phyloP scores from a whole-genome alignment of 2,113 vertebrate species.

The Ptyas mucosa region DNA sequence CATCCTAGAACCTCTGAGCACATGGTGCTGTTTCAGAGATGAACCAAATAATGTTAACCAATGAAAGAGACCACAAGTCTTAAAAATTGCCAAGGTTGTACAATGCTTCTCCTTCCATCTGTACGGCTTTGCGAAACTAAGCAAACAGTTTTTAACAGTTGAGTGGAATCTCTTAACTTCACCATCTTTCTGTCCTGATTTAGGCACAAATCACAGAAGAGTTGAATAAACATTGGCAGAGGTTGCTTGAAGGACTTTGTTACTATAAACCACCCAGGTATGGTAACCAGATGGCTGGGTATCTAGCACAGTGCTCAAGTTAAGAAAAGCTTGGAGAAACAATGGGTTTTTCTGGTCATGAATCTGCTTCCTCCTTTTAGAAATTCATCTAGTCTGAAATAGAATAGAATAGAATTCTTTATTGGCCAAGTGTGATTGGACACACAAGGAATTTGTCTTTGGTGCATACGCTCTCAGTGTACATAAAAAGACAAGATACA shows the following conservation, averaged over 20 bases:
- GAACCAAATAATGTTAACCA: too few species aligned
- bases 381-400: background rate
- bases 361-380: background rate
- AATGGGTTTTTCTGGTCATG: background rate
- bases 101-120: background rate
- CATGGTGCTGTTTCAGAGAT: too few species aligned
- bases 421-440: too few species aligned
- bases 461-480: too few species aligned
- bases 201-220: slow-evolving; percentile 90
- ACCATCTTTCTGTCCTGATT: slow-evolving; percentile 41
- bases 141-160: background rate
- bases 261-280: slow-evolving; percentile 96
- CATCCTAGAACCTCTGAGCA: too few species aligned
- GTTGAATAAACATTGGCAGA: slow-evolving; percentile 84
- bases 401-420: too few species aligned
- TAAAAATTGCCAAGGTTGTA: background rate
- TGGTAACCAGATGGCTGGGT: background rate
- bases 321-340: background rate
- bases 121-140: slow-evolving; percentile 12
- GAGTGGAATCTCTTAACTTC: background rate
- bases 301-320: background rate
- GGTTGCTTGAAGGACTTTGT: slow-evolving; percentile 85
- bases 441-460: too few species aligned
- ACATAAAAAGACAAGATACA: too few species aligned
- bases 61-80: background rate